Conservation (phyloP, 2,113 vertebrate genomes). For the Deroptyus accipitrinus region DNA sequence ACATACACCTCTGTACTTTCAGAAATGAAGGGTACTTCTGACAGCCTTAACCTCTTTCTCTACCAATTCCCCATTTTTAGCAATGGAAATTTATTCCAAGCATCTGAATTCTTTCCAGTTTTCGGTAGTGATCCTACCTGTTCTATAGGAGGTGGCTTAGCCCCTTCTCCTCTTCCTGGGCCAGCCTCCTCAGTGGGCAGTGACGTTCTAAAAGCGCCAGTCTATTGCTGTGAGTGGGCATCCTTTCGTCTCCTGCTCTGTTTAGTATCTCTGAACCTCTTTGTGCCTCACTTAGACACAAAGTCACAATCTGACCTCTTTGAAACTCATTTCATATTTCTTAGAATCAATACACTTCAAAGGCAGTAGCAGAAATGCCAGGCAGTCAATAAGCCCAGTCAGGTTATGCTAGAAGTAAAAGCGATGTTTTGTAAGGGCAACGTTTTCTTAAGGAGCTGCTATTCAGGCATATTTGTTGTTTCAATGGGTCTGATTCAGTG, state of each 20-base stretch:
- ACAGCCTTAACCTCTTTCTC: not conserved
- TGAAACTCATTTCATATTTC: conserved; percentile 57
- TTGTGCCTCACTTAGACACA: conserved; percentile 13
- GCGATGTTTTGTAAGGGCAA: not conserved
- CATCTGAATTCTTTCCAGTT: not conserved
- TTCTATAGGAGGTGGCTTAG: not conserved
- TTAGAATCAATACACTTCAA: conserved; percentile 58
- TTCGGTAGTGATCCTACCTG: not conserved
- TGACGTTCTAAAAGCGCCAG: not conserved
- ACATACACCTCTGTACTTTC: not conserved
- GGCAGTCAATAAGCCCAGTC: conserved; percentile 23
- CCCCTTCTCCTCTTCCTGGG: not conserved
- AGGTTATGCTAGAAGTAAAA: conserved; percentile 34
- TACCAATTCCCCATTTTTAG: not conserved
- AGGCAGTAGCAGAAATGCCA: conserved; percentile 28
- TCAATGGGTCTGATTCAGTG: conserved; percentile 63
- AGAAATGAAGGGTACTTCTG: not conserved
- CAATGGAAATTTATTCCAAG: not conserved
- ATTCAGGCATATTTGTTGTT: conserved; percentile 50
- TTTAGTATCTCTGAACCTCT: not conserved
- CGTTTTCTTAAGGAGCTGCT: conserved; percentile 39
- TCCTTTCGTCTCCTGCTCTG: not conserved
- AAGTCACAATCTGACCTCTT: conserved; percentile 27
- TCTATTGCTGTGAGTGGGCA: not conserved
- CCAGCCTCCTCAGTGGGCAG: not conserved